These are phyloP conservation scores for Burhinus oedicnemus DNA, from an alignment of 2,113 vertebrate species.

Conservation along the genomic window DNA sequence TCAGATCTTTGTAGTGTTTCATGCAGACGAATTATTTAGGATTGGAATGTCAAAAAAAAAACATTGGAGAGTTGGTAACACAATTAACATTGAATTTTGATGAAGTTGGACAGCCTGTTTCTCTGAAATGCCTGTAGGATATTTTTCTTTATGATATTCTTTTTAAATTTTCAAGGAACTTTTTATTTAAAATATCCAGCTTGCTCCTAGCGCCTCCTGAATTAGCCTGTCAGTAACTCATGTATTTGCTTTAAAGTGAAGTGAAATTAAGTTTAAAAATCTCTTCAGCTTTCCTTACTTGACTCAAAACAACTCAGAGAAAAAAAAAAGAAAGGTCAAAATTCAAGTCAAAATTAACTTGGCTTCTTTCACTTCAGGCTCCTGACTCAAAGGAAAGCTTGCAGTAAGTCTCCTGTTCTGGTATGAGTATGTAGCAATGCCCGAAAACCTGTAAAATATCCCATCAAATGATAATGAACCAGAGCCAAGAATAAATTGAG, in stretches of 20 bases:
- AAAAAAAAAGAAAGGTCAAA: background rate
- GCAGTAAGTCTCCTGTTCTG: background rate
- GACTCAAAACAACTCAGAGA: background rate
- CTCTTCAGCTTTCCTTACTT: background rate
- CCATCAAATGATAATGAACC: background rate
- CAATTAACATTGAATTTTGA: background rate
- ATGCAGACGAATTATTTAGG: background rate
- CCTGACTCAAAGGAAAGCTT: background rate
- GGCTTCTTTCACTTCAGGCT: background rate
- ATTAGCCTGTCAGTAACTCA: background rate
- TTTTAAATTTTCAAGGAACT: background rate
- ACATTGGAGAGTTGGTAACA: background rate
- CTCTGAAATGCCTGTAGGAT: background rate
- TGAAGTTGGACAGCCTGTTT: background rate
- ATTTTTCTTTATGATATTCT: background rate
- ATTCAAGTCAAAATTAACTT: background rate
- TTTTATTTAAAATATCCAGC: background rate
- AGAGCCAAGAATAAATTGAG: conserved; percentile 10
- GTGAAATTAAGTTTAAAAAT: background rate
- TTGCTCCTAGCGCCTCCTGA: background rate
- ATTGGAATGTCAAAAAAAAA: background rate
- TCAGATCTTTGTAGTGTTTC: background rate
- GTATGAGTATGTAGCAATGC: background rate
- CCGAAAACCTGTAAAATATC: conserved; percentile 10
- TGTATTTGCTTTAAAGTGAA: background rate